Evolutionary conservation across 2,113 vertebrate species (phyloP).

Genomic region (Heloderma charlesbogerti): DNA sequence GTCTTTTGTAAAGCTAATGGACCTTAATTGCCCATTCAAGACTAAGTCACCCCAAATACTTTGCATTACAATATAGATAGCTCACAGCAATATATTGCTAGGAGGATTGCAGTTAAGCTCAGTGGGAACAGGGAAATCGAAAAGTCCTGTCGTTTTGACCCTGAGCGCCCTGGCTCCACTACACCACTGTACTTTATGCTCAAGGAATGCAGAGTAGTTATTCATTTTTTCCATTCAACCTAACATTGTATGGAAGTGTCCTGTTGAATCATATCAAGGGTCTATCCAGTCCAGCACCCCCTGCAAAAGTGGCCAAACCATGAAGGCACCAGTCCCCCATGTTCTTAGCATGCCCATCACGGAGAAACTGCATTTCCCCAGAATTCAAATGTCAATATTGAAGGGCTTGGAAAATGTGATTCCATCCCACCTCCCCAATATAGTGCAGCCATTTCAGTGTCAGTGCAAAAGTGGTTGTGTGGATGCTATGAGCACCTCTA

Average conservation of each 20-base stretch:
- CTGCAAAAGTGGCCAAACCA: not conserved
- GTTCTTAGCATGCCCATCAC: not conserved
- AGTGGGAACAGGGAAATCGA: no score
- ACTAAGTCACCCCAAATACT: no score
- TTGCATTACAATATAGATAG: no score
- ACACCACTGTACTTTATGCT: not conserved
- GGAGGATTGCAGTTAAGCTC: no score
- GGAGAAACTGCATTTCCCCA: not conserved
- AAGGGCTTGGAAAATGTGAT: not conserved
- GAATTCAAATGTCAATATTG: not conserved
- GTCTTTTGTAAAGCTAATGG: no score
- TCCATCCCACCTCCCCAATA: not conserved
- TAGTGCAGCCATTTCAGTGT: not conserved
- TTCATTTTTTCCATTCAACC: not conserved
- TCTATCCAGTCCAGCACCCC: not conserved
- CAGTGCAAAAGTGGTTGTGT: not conserved
- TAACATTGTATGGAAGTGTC: not conserved
- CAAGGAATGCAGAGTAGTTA: not conserved
- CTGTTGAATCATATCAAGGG: not conserved
- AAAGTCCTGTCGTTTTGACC: no score
- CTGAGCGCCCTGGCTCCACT: no score
- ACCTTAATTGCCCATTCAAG: no score
- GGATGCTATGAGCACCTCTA: not conserved
- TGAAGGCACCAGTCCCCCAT: not conserved
- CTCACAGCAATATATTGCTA: no score